phyloP scores from a whole-genome alignment of 2,113 vertebrate species.

The Muntiacus reevesi region DNA sequence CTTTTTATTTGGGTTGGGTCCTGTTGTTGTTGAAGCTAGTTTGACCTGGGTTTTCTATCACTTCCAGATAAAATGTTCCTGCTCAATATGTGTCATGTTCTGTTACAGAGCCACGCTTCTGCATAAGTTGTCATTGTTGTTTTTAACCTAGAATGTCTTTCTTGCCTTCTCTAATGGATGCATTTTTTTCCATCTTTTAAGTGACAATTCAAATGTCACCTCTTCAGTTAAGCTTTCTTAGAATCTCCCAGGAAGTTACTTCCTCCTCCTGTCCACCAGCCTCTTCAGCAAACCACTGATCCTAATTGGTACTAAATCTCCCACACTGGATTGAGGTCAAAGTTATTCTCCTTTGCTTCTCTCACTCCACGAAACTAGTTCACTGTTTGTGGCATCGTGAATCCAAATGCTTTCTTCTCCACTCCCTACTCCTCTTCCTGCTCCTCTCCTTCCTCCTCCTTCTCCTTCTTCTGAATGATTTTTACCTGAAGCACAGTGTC shows the following conservation, averaged over 20 bases:
- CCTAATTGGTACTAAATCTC: too few relatives aligned
- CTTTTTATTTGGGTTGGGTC: not conserved
- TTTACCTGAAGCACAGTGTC: not conserved
- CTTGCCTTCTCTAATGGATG: not conserved
- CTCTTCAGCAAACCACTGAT: not conserved
- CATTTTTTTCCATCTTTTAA: not conserved
- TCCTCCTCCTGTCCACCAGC: not conserved
- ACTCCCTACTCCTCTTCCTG: not conserved
- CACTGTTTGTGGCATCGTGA: not conserved
- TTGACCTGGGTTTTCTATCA: not conserved
- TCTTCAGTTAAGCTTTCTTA: not conserved
- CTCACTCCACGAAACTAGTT: not conserved
- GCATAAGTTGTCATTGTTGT: not conserved
- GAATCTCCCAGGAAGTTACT: not conserved
- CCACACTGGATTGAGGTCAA: not conserved
- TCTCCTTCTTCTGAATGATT: not conserved
- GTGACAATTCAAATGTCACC: not conserved
- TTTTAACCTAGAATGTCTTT: not conserved
- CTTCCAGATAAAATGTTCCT: not conserved
- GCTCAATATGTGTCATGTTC: not conserved
- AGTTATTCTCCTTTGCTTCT: not conserved
- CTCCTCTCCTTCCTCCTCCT: not conserved
- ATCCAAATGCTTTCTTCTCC: not conserved
- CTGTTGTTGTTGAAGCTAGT: too few relatives aligned
- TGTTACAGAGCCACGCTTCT: not conserved